phyloP scores from a whole-genome alignment of 1,140 invertebrate species.

The Luehdorfia chinensis region DNA sequence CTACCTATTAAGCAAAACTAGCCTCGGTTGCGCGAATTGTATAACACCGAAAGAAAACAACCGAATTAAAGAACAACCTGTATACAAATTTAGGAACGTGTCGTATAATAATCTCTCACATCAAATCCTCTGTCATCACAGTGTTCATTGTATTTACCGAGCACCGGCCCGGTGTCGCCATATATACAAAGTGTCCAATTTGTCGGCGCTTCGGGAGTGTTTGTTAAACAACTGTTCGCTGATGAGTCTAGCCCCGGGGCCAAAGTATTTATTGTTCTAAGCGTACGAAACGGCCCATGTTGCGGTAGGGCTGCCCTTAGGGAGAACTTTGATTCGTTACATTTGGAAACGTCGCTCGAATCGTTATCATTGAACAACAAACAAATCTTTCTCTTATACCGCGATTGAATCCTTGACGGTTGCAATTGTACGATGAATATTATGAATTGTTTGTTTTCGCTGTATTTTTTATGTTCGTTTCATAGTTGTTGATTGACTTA shows the following conservation, averaged over 20 bases:
- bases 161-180: conserved; percentile 19
- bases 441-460: too few relatives aligned
- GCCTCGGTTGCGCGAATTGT: too few relatives aligned
- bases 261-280: conserved; percentile 42
- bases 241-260: conserved; percentile 19
- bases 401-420: too few relatives aligned
- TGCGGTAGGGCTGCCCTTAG: conserved; percentile 21
- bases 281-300: conserved; percentile 13
- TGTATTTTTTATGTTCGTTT: too few relatives aligned
- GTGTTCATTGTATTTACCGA: conserved; percentile 7
- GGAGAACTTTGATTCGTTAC: conserved; percentile 23
- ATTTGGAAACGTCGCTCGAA: conserved; percentile 25
- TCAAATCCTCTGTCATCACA: conserved; percentile 9
- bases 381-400: conserved; percentile 3
- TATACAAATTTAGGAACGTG: conserved; percentile 2
- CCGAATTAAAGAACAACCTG: too few relatives aligned
- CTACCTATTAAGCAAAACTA: too few relatives aligned
- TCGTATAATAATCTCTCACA: conserved; percentile 5
- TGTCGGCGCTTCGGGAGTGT: conserved; percentile 30
- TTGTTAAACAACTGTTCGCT: conserved; percentile 40
- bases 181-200: conserved; percentile 33
- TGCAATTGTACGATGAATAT: too few relatives aligned
- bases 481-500: too few relatives aligned
- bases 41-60: too few relatives aligned
- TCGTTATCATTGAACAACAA: neutral